Evolutionary conservation across 2,888 invertebrate genomes (phyloP), one percentile per base, ranked within the genome.

Genomic region (Cerastoderma edule): DNA sequence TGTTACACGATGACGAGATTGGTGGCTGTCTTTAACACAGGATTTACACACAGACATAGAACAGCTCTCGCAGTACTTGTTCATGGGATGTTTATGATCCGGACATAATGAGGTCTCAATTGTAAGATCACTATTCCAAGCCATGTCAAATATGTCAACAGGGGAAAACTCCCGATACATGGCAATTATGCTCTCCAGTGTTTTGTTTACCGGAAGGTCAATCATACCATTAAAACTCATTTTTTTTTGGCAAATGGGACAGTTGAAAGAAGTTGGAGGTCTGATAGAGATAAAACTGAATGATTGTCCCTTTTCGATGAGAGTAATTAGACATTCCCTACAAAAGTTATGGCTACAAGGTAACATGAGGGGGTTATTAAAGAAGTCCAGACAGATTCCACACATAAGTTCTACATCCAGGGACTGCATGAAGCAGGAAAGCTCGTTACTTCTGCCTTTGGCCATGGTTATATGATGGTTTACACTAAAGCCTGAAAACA

Each of bases 341-440:
- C 87, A 87, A 75, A 87, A 87, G 60, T 83, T 85, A 56, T 87
- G 87, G 63, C 84, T 80, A 72, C 87, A 87, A 33, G 83, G 79
- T 19, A 87, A 73, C 72, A 87, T 74, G 10, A 84, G 39, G 0
- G 87, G 87, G 8, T 56, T 64, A 4, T 80, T 72, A 66, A 80
- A 87, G 27, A 84, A 75, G 63, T 87, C 87, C 35, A 85, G 70
- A 57, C 87, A 87, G 10, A 87, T 75, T 13, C 80, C 85, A 77
- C 87, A 87, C 46, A 76, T 84, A 24, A 87, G 65, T 76, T 87
- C 87, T 24, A 68, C 82, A 69, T 81, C 83, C 64, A 86, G 39
- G 19, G 30, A 35, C 35, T 67, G 54, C 66, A 72, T 28, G 10
- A 72, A 44, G 13, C 65, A 35, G 1, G 48, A 27, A 0, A 57